These are phyloP conservation scores for Eupithecia insigniata DNA, from an alignment of 2,888 invertebrate genomes.

Conservation along the genomic window DNA sequence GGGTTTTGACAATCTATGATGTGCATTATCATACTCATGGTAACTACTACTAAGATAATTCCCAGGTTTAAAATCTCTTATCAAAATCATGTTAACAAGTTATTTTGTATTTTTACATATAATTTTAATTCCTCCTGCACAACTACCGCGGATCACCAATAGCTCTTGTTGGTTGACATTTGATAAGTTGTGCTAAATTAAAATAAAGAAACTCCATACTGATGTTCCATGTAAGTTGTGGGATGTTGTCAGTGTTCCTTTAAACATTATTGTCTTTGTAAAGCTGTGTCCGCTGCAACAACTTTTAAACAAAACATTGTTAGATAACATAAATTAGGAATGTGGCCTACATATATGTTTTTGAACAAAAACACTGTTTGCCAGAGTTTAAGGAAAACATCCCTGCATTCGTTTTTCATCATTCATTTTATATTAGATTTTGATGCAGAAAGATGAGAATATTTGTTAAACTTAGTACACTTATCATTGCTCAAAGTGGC, in stretches of 20 bases:
- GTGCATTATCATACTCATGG: neutral
- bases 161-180: conserved; percentile 81
- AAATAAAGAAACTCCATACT: conserved; percentile 56
- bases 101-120: neutral
- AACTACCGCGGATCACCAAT: conserved; percentile 83
- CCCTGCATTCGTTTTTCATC: too few species aligned
- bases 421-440: too few species aligned
- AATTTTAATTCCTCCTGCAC: conserved; percentile 52
- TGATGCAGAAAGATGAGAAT: too few species aligned
- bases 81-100: neutral
- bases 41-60: neutral
- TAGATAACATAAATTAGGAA: too few species aligned
- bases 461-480: too few species aligned
- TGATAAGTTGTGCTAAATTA: conserved; percentile 79
- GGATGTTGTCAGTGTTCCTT: conserved; percentile 72
- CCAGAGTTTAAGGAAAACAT: too few species aligned
- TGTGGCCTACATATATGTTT: too few species aligned
- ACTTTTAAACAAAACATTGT: too few species aligned
- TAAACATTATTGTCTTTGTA: conserved; percentile 47
- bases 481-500: too few species aligned
- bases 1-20: neutral
- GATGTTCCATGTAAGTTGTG: conserved; percentile 61
- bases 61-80: neutral
- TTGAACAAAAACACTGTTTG: too few species aligned
- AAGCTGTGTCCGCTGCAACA: too few species aligned